phyloP scores from a whole-genome alignment of 2,797 vertebrate genomes.

The Enteromius mattozi region DNA sequence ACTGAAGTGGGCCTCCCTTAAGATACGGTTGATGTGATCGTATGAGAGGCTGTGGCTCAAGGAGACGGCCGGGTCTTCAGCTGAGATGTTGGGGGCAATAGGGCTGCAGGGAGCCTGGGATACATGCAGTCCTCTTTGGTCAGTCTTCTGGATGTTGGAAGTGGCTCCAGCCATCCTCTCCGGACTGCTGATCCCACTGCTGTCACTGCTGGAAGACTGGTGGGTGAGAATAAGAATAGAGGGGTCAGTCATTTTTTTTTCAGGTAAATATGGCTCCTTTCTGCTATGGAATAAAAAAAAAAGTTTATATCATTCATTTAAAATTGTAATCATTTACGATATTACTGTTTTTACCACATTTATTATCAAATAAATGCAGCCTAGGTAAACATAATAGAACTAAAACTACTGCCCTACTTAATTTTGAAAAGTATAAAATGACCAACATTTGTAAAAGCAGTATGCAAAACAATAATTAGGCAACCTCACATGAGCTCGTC shows the following conservation, averaged over 20 bases:
- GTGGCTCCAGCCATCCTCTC: slow-evolving; percentile 79
- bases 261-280: too few relatives aligned
- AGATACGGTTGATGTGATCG: slow-evolving; percentile 94
- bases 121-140: slow-evolving; percentile 73
- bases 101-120: slow-evolving; percentile 78
- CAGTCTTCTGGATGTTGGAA: slow-evolving; percentile 72
- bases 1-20: slow-evolving; percentile 97
- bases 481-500: not conserved
- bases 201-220: slow-evolving; percentile 86
- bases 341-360: not conserved
- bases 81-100: slow-evolving; percentile 75
- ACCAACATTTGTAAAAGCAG: not conserved
- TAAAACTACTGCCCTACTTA: not conserved
- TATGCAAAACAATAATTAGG: not conserved
- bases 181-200: slow-evolving; percentile 89
- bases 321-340: too few relatives aligned
- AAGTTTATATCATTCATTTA: too few relatives aligned
- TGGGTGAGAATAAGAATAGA: slow-evolving; percentile 34
- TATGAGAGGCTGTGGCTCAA: slow-evolving; percentile 81
- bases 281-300: too few relatives aligned
- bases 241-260: too few relatives aligned
- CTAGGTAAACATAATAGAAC: not conserved
- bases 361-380: not conserved
- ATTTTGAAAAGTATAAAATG: not conserved
- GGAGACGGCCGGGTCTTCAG: slow-evolving; percentile 85